phyloP scores from a whole-genome alignment of 2,113 vertebrate genomes.

The Eulacestoma nigropectus region DNA sequence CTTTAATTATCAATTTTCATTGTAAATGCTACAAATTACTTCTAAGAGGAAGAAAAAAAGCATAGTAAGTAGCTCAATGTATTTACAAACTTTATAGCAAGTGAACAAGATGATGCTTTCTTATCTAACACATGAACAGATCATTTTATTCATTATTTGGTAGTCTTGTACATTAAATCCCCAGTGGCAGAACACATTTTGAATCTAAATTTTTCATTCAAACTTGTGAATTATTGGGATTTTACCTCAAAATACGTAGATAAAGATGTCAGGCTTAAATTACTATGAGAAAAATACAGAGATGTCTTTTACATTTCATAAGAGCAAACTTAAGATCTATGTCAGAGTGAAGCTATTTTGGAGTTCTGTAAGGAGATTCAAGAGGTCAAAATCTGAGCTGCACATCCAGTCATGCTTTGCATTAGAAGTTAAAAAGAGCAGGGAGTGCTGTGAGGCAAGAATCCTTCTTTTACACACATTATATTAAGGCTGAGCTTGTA shows the following conservation, averaged over 20 bases:
- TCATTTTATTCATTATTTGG: not conserved
- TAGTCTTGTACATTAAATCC: not conserved
- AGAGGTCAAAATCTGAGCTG: not conserved
- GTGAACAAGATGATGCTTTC: not conserved
- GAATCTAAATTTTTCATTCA: not conserved
- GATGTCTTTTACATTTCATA: not conserved
- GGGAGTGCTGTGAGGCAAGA: not conserved
- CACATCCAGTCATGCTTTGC: not conserved
- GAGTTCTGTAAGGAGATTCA: not conserved
- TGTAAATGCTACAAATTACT: not conserved
- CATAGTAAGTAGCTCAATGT: not conserved
- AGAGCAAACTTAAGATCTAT: not conserved
- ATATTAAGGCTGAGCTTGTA: not conserved
- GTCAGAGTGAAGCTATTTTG: not conserved
- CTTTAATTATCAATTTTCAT: not conserved
- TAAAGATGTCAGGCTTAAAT: not conserved
- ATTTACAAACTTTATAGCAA: not conserved
- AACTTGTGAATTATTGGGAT: not conserved
- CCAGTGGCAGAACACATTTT: not conserved
- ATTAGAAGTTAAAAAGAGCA: not conserved
- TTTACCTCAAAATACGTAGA: not conserved
- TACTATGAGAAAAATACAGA: not conserved
- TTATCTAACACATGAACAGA: not conserved
- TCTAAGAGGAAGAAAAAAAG: not conserved
- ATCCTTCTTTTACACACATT: not conserved